Base-by-base conservation (phyloP, 2,797 vertebrate species). In the Enteromius trimaculatus region DNA sequence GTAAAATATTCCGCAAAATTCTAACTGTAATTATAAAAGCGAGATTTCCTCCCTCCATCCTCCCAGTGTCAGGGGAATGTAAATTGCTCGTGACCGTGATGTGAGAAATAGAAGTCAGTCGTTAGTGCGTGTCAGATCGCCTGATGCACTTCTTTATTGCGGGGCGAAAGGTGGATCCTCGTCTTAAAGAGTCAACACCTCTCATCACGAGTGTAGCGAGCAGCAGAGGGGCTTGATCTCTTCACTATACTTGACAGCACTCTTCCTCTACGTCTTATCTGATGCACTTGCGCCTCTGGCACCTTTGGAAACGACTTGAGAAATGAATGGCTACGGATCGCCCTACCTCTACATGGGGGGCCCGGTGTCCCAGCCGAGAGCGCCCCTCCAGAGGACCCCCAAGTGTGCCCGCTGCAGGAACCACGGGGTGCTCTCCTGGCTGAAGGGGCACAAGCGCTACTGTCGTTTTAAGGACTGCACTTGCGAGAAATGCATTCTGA, bases 401-500 rank as follows among this genome's bases (percentile, higher is more conserved):
- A 98, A 98, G 89, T 98, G 97, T 90, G 97, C 97, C 64, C 96
- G 97, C 47, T 98, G 97, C 94, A 93, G 97, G 83, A 98, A 98
- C 93, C 97, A 98, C 91, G 97, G 97, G 60, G 97, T 98, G 86
- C 95, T 98, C 29, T 98, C 97, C 37, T 98, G 97, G 97, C 96
- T 98, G 83, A 98, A 98, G 90, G 97, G 97, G 76, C 97, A 98
- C 95, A 98, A 98, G 90, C 96, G 97, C 85, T 98, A 98, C 93
- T 98, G 97, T 88, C 96, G 97, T 91, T 98, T 98, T 94, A 98
- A 98, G 92, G 97, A 98, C 96, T 98, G 97, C 93, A 96, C 97
- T 87, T 98, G 97, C 89, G 97, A 98, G 92, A 98, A 98, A 89
- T 98, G 97, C 93, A 98, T 98, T 93, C 95, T 98, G 55, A 98